Conservation (phyloP, 2,888 invertebrate genomes). For the Spilosoma lubricipeda region DNA sequence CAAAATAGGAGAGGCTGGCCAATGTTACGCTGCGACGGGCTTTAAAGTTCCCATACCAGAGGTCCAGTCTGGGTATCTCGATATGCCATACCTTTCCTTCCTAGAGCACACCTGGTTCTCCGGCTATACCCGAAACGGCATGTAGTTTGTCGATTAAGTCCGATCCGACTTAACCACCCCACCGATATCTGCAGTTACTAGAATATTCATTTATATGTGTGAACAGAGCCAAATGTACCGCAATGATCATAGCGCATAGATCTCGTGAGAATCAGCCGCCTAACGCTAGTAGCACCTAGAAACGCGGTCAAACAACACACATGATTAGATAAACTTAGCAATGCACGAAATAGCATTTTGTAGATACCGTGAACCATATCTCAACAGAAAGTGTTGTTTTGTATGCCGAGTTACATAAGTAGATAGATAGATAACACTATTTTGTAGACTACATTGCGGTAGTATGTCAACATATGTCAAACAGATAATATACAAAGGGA, state of each 20-base stretch:
- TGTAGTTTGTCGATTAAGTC: too few relatives aligned
- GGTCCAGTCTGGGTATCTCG: too few relatives aligned
- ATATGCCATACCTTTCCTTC: too few relatives aligned
- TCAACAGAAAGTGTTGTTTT: not conserved
- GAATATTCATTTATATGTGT: not conserved
- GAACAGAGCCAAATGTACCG: too few relatives aligned
- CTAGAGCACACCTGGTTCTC: too few relatives aligned
- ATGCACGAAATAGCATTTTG: not conserved
- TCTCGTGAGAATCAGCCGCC: not conserved
- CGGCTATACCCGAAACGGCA: too few relatives aligned
- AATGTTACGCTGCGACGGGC: too few relatives aligned
- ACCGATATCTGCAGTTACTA: not conserved
- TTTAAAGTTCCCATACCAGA: too few relatives aligned
- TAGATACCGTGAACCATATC: not conserved
- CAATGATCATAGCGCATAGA: too few relatives aligned
- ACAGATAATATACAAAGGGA: not conserved
- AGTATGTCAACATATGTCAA: constrained; percentile 1
- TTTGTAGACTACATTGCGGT: not conserved
- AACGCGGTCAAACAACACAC: not conserved
- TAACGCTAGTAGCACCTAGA: not conserved
- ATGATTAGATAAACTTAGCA: not conserved
- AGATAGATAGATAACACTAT: not conserved
- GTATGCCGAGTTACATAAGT: not conserved
- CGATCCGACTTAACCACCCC: too few relatives aligned
- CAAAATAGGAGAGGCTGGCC: too few relatives aligned